Evolutionary conservation across 2,113 vertebrate genomes (phyloP), one percentile per base, ranked within the genome.

Genomic region (Aviceda subcristata): DNA sequence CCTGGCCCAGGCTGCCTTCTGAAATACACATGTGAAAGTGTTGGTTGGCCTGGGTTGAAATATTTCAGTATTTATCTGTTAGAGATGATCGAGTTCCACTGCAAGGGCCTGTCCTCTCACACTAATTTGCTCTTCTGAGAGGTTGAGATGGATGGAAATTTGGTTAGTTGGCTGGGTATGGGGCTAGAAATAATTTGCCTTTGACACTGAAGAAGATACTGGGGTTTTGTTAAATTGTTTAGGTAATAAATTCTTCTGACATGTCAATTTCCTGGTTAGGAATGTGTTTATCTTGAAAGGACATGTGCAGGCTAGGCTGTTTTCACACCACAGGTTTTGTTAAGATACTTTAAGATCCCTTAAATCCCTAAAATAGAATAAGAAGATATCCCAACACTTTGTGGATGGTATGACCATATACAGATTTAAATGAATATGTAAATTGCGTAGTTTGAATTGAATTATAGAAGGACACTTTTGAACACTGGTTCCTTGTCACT

Each of bases 271-370:
- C 60, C 46, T 89, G 18, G 7, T 87, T 93, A 86, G 15, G 24
- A 90, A 86, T 50, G 15, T 76, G 48, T 94, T 96, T 92, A 67
- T 86, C 60, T 92, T 63, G n/a, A 90, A 86, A 69, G 12, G 50
- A 92, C 75, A 83, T 53, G 26, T 87, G 56, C 73, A 55, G 34
- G 23, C 60, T 74, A 55, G 27, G 73, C 69, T 95, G 60, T 92
- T 92, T 94, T 96, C 89, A 92, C 91, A 94, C 55, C 68, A 87
- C 73, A 91, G 64, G 48, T 91, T 96, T 95, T 88, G 68, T 71
- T 67, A 92, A 84, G 50, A 63, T 46, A 63, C 51, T 92, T 84
- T 55, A 89, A 89, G 48, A 81, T 78, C 27, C 79, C 30, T 77
- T 45, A 96, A 92, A 81, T 78, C 27, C 79, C 30, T 77, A 41